phyloP scores from a whole-genome alignment of 2,888 invertebrate species.

The Apamea crenata region DNA sequence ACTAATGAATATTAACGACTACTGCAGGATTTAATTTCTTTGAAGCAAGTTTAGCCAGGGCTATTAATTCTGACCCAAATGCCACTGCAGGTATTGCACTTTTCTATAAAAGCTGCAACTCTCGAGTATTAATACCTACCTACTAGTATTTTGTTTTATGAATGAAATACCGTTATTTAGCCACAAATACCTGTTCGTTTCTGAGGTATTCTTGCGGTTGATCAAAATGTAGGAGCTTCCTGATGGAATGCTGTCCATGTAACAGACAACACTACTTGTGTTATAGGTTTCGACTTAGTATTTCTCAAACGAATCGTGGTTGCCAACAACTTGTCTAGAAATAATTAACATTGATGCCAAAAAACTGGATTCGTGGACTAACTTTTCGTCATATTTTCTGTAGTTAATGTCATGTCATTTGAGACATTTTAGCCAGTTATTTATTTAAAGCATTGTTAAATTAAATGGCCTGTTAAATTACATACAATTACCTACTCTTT shows the following conservation, averaged over 20 bases:
- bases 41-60: constrained; percentile 27
- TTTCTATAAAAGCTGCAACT: constrained; percentile 30
- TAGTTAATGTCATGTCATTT: neutral
- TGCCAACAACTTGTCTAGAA: neutral
- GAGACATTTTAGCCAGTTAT: neutral
- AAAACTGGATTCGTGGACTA: neutral
- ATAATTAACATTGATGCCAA: neutral
- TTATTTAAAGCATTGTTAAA: constrained; percentile 1
- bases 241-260: constrained; percentile 46
- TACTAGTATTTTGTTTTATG: constrained; percentile 4
- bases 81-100: constrained; percentile 29
- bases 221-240: constrained; percentile 41
- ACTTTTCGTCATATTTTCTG: neutral
- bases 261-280: constrained; percentile 37
- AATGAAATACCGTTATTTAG: constrained; percentile 61
- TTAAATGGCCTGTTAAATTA: constrained; percentile 9
- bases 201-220: constrained; percentile 66
- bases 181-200: constrained; percentile 62
- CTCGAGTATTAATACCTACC: neutral
- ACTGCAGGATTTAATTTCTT: constrained; percentile 45
- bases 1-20: constrained; percentile 43
- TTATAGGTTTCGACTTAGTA: neutral
- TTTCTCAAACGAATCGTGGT: neutral
- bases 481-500: neutral
- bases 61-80: constrained; percentile 53